These are phyloP conservation scores for Peromyscus nudipes DNA, from an alignment of 2,797 vertebrate genomes.

Conservation along the genomic window DNA sequence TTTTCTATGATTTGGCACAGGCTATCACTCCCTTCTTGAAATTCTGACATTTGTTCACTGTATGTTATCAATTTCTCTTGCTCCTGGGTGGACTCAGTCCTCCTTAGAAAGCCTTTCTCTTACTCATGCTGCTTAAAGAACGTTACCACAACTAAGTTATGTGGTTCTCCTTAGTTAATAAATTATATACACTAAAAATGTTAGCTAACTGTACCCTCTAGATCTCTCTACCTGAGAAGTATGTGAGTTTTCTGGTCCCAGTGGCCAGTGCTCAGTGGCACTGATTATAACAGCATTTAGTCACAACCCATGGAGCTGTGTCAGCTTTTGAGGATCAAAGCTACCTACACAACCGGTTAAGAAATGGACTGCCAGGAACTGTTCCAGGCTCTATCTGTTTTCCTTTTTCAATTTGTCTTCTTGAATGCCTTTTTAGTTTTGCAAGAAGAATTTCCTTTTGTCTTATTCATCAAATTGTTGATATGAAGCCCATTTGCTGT, in stretches of 20 bases:
- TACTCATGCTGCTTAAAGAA: background rate
- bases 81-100: background rate
- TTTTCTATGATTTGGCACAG: background rate
- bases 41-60: background rate
- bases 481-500: slow-evolving; percentile 40
- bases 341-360: background rate
- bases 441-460: slow-evolving; percentile 32
- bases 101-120: background rate
- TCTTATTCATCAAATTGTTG: slow-evolving; percentile 17
- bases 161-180: background rate
- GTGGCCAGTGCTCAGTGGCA: too few relatives aligned
- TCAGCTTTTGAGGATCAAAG: background rate
- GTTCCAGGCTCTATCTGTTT: background rate
- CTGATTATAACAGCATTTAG: background rate
- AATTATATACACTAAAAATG: background rate
- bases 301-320: rapidly evolving
- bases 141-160: background rate
- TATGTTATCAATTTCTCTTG: background rate
- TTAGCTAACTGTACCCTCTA: background rate
- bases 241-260: background rate
- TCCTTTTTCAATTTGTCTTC: background rate
- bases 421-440: slow-evolving; percentile 5
- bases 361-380: background rate
- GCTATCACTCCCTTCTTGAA: background rate
- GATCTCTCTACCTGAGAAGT: background rate